A percentile compares a stretch with the other conserved stretches of the same genome.
These are phyloP conservation scores for Microtus ochrogaster DNA, from an alignment of 2,113 vertebrate species.

Conservation along the genomic window DNA sequence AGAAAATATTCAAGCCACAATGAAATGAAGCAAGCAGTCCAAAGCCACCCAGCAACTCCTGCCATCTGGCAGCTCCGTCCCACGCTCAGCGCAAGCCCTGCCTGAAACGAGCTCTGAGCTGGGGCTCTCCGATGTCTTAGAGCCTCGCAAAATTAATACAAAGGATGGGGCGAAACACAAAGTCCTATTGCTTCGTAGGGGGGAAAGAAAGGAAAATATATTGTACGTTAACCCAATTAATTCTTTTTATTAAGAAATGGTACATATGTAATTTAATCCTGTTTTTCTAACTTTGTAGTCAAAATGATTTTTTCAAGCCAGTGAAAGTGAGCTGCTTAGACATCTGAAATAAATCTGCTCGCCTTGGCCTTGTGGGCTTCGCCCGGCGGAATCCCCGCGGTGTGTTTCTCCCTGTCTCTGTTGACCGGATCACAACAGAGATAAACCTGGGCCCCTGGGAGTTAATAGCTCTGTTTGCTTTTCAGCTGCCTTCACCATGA, in stretches of 20 bases:
- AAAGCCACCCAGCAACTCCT: not conserved
- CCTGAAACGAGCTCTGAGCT: slow-evolving; percentile 28
- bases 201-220: slow-evolving; percentile 77
- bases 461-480: slow-evolving; percentile 63
- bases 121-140: slow-evolving; percentile 48
- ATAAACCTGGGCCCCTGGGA: slow-evolving; percentile 58
- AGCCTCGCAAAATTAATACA: slow-evolving; percentile 61
- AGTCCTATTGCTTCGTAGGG: slow-evolving; percentile 65
- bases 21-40: slow-evolving; percentile 12
- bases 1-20: slow-evolving; percentile 35
- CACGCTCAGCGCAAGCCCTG: not conserved
- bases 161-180: slow-evolving; percentile 56
- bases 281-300: slow-evolving; percentile 70
- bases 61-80: not conserved
- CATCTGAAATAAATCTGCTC: slow-evolving; percentile 70
- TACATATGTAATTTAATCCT: slow-evolving; percentile 75
- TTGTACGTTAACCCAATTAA: slow-evolving; percentile 78
- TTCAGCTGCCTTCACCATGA: slow-evolving; percentile 99
- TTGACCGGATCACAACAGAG: slow-evolving; percentile 33
- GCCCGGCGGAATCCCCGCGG: not conserved
- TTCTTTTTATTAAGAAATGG: slow-evolving; percentile 76
- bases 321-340: slow-evolving; percentile 66
- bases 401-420: slow-evolving; percentile 28
- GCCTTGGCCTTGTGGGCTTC: not conserved
- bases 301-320: slow-evolving; percentile 60